Base-by-base conservation (phyloP, 2,113 vertebrate species). In the Elephantulus edwardii region DNA sequence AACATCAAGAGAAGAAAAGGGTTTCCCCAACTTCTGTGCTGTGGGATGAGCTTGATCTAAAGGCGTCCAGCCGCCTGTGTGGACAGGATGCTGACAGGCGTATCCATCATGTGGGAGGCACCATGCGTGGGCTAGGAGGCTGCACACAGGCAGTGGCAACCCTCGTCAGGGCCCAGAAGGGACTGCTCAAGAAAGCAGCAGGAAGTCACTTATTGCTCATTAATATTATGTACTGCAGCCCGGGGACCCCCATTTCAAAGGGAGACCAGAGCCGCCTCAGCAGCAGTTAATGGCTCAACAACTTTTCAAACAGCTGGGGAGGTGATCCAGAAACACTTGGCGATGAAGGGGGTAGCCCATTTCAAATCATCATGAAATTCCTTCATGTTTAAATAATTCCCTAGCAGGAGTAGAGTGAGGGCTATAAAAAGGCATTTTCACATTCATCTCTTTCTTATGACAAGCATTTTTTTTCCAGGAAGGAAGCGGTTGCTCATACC, bases 271-370 rank as follows among this genome's bases (percentile, higher is more conserved):
- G 85, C 76, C 88, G 79, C 91, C 88, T 90, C 93, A 86, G 88
- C 88, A 90, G 95, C 86, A 91, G 88, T 90, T 96, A 96, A 95
- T 91, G 90, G 76, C 71, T 92, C 93, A 92, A 93, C 89, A 92
- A 91, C 94, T 95, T 95, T 95, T 88, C 77, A 93, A 92, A 94
- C 95, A 95, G 95, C 91, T 90, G 93, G 90, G 91, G 85, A 95
- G 91, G 90, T 86, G 90, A 91, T 93, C 76, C 79, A 71, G 71
- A 93, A 83, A 88, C 75, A 85, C 72, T 95, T 83, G 76, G 94
- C 90, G 90, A 83, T 83, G 90, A 88, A 90, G 88, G 79, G 78
- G 48, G 66, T 83, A 80, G 79, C 83, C 62, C 38, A 20, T 94
- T 96, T 92, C 80, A 90, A 91, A 86, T 78, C 50, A 72, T 93